Percentiles rank a stretch among this genome's conserved stretches.
Evolutionary conservation across 2,888 invertebrate species (phyloP).

Genomic region (Polylopha cassiicola): DNA sequence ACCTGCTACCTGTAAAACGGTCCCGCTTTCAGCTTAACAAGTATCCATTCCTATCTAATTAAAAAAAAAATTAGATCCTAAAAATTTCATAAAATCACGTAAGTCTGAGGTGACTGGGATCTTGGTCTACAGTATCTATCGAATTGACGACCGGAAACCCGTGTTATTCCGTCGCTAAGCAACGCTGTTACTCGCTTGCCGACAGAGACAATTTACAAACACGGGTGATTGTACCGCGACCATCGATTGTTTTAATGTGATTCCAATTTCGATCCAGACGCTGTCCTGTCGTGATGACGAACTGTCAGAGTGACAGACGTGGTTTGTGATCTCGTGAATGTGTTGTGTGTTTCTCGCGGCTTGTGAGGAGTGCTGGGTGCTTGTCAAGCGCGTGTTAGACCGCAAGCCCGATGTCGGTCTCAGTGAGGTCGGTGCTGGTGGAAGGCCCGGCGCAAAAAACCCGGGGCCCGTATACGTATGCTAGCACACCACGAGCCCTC

Average conservation of each 20-base stretch:
- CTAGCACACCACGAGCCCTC: slow-evolving; percentile 78
- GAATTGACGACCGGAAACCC: background rate
- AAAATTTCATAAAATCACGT: too few relatives aligned
- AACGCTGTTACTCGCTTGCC: too few relatives aligned
- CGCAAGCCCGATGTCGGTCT: slow-evolving; percentile 49
- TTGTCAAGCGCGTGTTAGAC: slow-evolving; percentile 26
- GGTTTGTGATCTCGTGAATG: slow-evolving; percentile 32
- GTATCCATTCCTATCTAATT: too few relatives aligned
- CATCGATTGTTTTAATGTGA: slow-evolving; percentile 18
- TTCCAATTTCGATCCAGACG: slow-evolving; percentile 18
- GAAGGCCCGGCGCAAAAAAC: slow-evolving; percentile 52
- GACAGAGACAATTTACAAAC: slow-evolving; percentile 1
- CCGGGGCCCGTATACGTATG: slow-evolving; percentile 76
- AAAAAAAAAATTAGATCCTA: too few relatives aligned
- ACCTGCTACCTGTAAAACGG: too few relatives aligned
- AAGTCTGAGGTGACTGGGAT: too few relatives aligned
- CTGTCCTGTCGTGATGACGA: slow-evolving; percentile 3
- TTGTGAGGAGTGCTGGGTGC: slow-evolving; percentile 45
- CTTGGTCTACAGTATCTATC: too few relatives aligned
- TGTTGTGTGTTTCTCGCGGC: slow-evolving; percentile 53
- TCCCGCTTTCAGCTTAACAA: too few relatives aligned
- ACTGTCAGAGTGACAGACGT: slow-evolving; percentile 9
- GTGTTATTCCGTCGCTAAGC: slow-evolving; percentile 17
- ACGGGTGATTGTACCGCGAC: slow-evolving; percentile 11
- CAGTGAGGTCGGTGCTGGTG: slow-evolving; percentile 60